Base-by-base conservation (phyloP, 2,888 invertebrate species). In the Agonum fuliginosum region DNA sequence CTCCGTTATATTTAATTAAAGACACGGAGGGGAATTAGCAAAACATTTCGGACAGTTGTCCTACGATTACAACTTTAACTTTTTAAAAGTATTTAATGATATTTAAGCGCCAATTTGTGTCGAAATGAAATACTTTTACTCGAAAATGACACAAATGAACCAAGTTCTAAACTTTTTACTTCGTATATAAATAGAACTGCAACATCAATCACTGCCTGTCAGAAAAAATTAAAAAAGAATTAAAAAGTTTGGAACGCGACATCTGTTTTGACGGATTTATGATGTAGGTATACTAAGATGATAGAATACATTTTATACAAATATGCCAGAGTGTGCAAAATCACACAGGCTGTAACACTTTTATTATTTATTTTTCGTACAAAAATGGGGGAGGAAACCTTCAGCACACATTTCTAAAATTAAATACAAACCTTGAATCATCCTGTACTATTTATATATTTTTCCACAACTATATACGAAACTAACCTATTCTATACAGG, bases 211-310 rank as follows among this genome's bases (percentile, higher is more conserved):
- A 54, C 54, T 24, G 19, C 19, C 12, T 54, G 54, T 54, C 54
- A 10, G 22, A n/a, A 54, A 54, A 54, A 54, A 54, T 22, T 19
- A n/a, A 54, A 54, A 54, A 54, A 54, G 54, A 54, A 54, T 54
- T 54, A 20, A 54, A 54, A 54, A 54, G 22, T 54, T 54, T 24
- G 22, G 12, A 37, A 37, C 8, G 54, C 22, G 54, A 54, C 54
- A 54, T 54, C 54, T 54, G 54, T 54, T 54, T 12, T 4, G 22
- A 6, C 8, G 20, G 24, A 54, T 54, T 54, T 54, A 54, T 54
- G 24, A 54, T 54, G n/a, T n/a, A n/a, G n/a, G n/a, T n/a, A n/a
- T n/a, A n/a, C n/a, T n/a, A n/a, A n/a, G n/a, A n/a, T n/a, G n/a
- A n/a, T n/a, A n/a, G n/a, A n/a, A n/a, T n/a, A n/a, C n/a, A n/a